A percentile compares a stretch with the other conserved stretches of the same genome.
Evolutionary conservation across 2,113 vertebrate species (phyloP).

Genomic region (Gila orcuttii): DNA sequence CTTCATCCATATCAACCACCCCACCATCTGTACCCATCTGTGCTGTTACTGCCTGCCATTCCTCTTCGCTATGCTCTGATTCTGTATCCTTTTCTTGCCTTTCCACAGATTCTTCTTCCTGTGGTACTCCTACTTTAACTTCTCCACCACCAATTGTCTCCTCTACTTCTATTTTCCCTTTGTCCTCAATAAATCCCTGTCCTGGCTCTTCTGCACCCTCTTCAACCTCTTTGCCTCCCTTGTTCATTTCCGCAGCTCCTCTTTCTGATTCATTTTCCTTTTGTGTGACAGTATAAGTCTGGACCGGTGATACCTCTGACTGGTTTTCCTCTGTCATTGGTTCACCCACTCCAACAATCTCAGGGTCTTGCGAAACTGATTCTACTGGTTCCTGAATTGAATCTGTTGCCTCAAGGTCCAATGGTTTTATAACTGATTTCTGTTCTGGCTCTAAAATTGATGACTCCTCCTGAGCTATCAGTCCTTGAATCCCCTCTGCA

Average conservation of each 20-base stretch:
- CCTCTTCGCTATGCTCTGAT: conserved; percentile 1
- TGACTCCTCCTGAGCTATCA: background rate
- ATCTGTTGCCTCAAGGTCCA: background rate
- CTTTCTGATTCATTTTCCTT: background rate
- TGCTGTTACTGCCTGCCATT: conserved; percentile 2
- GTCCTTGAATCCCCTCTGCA: background rate
- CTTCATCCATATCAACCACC: background rate
- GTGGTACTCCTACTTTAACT: background rate
- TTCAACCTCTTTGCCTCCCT: background rate
- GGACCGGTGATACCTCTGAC: background rate
- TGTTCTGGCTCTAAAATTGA: background rate
- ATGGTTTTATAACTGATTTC: background rate
- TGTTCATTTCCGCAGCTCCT: background rate
- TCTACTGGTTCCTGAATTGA: conserved; percentile 13
- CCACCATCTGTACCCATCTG: background rate
- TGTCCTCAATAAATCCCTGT: background rate
- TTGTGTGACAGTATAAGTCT: background rate
- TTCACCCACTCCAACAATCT: conserved; percentile 13
- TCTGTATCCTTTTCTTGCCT: background rate
- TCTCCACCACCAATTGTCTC: background rate
- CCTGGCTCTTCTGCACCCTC: background rate
- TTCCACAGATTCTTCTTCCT: background rate
- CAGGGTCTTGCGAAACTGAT: background rate
- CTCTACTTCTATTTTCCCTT: background rate
- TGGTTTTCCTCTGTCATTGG: background rate